phyloP scores from a whole-genome alignment of 2,888 invertebrate genomes.

The Chelonus formosanus region DNA sequence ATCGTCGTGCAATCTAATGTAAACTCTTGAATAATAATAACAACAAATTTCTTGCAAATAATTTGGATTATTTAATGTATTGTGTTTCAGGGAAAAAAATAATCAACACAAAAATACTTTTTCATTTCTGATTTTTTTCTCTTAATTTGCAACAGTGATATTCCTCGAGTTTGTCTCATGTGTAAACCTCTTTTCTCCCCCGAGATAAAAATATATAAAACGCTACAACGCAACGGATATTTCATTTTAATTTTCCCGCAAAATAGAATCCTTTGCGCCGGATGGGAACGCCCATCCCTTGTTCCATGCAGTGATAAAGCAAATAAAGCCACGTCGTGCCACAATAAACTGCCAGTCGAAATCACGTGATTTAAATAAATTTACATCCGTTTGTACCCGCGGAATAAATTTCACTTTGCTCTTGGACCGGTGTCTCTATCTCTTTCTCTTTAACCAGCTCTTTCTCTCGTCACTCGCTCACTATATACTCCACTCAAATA shows the following conservation, averaged over 20 bases:
- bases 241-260: conserved; percentile 57
- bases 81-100: too few species aligned
- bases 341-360: conserved; percentile 62
- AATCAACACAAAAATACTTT: too few species aligned
- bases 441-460: conserved; percentile 30
- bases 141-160: too few species aligned
- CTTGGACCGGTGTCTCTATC: conserved; percentile 32
- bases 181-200: background rate
- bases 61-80: too few species aligned
- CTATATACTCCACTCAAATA: conserved; percentile 44
- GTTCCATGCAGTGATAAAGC: conserved; percentile 61
- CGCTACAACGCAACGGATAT: conserved; percentile 27
- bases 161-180: too few species aligned
- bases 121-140: too few species aligned
- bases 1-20: too few species aligned
- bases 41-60: too few species aligned
- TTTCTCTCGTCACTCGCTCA: conserved; percentile 29
- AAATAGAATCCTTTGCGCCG: conserved; percentile 54
- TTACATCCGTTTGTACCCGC: conserved; percentile 58
- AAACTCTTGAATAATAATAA: too few species aligned
- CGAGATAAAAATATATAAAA: conserved; percentile 23
- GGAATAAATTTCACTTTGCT: conserved; percentile 40
- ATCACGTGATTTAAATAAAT: conserved; percentile 64
- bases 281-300: conserved; percentile 59
- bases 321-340: conserved; percentile 61